Evolutionary conservation across 2,797 vertebrate species (phyloP).

Genomic region (Astyanax mexicanus): DNA sequence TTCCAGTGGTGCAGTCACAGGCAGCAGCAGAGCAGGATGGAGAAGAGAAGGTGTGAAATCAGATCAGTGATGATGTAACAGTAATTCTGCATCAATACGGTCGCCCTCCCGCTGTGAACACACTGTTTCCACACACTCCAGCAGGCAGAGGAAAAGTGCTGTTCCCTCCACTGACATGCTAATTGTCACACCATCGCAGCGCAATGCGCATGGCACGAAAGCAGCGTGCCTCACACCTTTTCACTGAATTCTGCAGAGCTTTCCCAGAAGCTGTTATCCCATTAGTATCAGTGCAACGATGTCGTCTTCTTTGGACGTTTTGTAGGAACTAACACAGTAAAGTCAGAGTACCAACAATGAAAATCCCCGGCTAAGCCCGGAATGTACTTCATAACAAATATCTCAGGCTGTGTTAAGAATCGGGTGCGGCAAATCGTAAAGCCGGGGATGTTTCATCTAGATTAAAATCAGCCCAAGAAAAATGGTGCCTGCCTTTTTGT

Average conservation of each 20-base stretch:
- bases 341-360: not conserved
- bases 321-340: slow-evolving; percentile 22
- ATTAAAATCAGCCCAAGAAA: slow-evolving; percentile 52
- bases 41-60: slow-evolving; percentile 53
- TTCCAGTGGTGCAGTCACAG: not conserved
- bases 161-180: slow-evolving; percentile 66
- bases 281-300: slow-evolving; percentile 29
- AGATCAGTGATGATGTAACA: slow-evolving; percentile 51
- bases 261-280: slow-evolving; percentile 38
- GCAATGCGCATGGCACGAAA: slow-evolving; percentile 64
- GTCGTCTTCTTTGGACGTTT: slow-evolving; percentile 25
- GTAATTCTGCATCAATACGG: slow-evolving; percentile 42
- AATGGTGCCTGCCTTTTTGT: slow-evolving; percentile 57
- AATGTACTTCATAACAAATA: slow-evolving; percentile 39
- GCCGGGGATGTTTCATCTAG: slow-evolving; percentile 52
- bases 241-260: slow-evolving; percentile 35
- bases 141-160: slow-evolving; percentile 35
- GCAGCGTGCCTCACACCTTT: slow-evolving; percentile 63
- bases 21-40: slow-evolving; percentile 21
- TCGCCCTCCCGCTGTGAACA: slow-evolving; percentile 35
- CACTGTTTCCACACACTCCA: slow-evolving; percentile 51
- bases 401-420: slow-evolving; percentile 30
- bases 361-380: not conserved
- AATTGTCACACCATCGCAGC: slow-evolving; percentile 56
- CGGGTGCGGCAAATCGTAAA: slow-evolving; percentile 57